These are phyloP conservation scores for Drosophila fuyamai DNA, from an alignment of 1,140 invertebrate genomes.

Conservation along the genomic window DNA sequence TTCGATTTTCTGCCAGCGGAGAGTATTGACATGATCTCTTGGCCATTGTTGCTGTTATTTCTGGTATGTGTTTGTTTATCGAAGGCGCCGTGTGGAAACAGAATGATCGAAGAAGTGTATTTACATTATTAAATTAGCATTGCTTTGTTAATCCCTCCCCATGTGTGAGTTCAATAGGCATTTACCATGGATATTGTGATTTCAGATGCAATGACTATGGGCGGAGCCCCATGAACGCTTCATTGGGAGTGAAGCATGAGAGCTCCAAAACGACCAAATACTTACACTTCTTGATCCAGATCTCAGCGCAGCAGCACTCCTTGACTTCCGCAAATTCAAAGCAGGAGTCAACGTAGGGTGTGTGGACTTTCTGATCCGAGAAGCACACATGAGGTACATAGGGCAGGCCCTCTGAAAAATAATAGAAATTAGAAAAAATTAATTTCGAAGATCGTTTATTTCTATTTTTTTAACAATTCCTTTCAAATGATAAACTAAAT, in stretches of 20 bases:
- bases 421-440: background rate
- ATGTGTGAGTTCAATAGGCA: slow-evolving; percentile 25
- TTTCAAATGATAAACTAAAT: background rate
- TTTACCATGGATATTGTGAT: slow-evolving; percentile 40
- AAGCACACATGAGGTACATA: slow-evolving; percentile 88
- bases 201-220: slow-evolving; percentile 19
- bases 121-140: slow-evolving; percentile 76
- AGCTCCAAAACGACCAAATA: background rate
- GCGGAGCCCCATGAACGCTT: slow-evolving; percentile 3
- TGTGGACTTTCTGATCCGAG: slow-evolving; percentile 86
- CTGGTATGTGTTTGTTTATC: slow-evolving; percentile 46
- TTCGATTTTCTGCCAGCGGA: slow-evolving; percentile 42
- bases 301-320: slow-evolving; percentile 88
- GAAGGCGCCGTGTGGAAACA: slow-evolving; percentile 41
- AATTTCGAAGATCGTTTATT: too few relatives aligned
- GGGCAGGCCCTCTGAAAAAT: slow-evolving; percentile 86
- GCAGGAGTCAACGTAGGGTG: slow-evolving; percentile 86
- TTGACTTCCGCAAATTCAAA: slow-evolving; percentile 87
- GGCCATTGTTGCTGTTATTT: slow-evolving; percentile 40
- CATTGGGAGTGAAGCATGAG: background rate
- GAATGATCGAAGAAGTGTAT: slow-evolving; percentile 41
- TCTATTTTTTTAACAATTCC: too few relatives aligned
- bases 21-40: slow-evolving; percentile 44
- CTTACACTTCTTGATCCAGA: slow-evolving; percentile 87
- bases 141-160: slow-evolving; percentile 66